Evolutionary conservation across 2,113 vertebrate species (phyloP), one percentile per base, ranked within the genome.

Genomic region (Tetraodon nigroviridis): DNA sequence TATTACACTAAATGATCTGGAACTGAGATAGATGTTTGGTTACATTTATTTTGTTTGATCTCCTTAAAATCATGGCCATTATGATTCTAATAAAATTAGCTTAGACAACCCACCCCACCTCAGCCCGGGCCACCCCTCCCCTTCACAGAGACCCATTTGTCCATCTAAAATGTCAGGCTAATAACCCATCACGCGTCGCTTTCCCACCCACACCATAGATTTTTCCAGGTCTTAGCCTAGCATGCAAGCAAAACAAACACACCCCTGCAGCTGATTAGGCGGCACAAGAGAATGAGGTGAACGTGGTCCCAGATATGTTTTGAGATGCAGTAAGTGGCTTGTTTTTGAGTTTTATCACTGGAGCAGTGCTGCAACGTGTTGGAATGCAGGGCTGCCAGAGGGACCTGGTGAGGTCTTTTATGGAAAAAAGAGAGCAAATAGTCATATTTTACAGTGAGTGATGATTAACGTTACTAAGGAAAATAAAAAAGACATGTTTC

Each of bases 161-260:
- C 74, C 69, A 55, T n/a, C 8, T 42, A 42, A 42, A 42, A 42
- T 13, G 42, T 44, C 42, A 5, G 16, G 42, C 16, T 44, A 44
- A 17, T 44, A 44, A 42, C 15, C 42, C 42, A 1, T 44, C 42
- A 44, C 42, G 3, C 7, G 42, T 44, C 16, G 42, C 42, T 16
- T 37, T 37, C 8, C 71, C 24, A n/a, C 69, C 62, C 67, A 60
- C 2, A 57, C 55, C 62, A 68, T 73, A 37, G 79, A 63, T 82
- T 78, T 79, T 60, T 78, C 59, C 77, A 58, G 58, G 69, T 50
- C 42, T 65, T 63, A 21, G 71, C 74, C 47, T 27, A 68, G 54
- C 32, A 22, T 59, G 67, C 69, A 78, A 81, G 69, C 61, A 73
- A 85, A 88, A 84, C 81, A 86, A 83, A 78, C 71, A 78, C 1